These are phyloP conservation scores for Pholis gunnellus DNA, from an alignment of 2,113 vertebrate genomes.

Conservation along the genomic window DNA sequence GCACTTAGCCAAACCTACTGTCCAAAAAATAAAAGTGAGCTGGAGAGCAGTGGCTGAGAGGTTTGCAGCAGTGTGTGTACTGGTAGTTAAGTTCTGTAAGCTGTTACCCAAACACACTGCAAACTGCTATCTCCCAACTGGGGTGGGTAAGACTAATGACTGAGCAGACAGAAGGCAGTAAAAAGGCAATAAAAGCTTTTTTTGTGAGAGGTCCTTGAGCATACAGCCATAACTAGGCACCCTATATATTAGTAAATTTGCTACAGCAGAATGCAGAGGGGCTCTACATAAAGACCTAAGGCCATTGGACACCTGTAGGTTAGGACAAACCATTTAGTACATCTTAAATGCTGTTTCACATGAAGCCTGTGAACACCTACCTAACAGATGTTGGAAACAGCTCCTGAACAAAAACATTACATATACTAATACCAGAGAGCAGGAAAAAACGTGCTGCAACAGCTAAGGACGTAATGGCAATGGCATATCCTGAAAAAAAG, in stretches of 20 bases:
- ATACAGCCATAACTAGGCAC: neutral
- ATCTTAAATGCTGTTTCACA: neutral
- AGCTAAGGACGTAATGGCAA: constrained; percentile 48
- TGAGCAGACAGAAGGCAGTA: neutral
- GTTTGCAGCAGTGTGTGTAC: no score
- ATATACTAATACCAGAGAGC: constrained; percentile 17
- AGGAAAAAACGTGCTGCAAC: constrained; percentile 57
- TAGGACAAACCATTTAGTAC: neutral
- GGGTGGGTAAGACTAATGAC: neutral
- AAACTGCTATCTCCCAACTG: neutral
- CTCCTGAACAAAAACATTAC: constrained; percentile 66
- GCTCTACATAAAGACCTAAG: neutral
- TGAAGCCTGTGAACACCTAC: constrained; percentile 39
- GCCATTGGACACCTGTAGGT: neutral
- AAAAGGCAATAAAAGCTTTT: neutral
- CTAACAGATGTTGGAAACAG: constrained; percentile 72
- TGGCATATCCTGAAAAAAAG: constrained; percentile 28
- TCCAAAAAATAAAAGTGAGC: no score
- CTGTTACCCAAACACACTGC: neutral
- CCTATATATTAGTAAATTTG: neutral
- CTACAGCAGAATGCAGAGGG: neutral
- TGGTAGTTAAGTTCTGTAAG: no score
- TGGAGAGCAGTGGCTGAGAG: no score
- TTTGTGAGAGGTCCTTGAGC: neutral
- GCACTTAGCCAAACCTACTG: no score